Evolutionary conservation across 2,113 vertebrate species (phyloP).

Genomic region (cattle (Bos taurus)): ARS-UCD2.0 NC_037344.1:49460501-49461000

Average conservation of each 20-base stretch:
- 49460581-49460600: background rate
- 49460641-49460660: background rate
- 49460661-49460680: background rate
- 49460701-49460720: fast-evolving
- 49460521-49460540: background rate
- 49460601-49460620: fast-evolving
- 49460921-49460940: background rate
- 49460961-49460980: background rate
- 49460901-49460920: background rate
- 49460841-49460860: background rate
- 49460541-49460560: background rate
- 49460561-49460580: background rate
- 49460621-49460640: background rate
- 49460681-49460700: background rate
- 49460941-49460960: background rate
- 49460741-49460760: background rate
- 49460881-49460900: background rate
- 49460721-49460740: too few species aligned
- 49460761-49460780: background rate
- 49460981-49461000: background rate
- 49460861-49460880: background rate
- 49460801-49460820: background rate
- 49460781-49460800: too few species aligned
- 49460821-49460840: fast-evolving
- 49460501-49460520: background rate